Evolutionary conservation across 2,888 invertebrate species (phyloP).

Genomic region (Pecten maximus): DNA sequence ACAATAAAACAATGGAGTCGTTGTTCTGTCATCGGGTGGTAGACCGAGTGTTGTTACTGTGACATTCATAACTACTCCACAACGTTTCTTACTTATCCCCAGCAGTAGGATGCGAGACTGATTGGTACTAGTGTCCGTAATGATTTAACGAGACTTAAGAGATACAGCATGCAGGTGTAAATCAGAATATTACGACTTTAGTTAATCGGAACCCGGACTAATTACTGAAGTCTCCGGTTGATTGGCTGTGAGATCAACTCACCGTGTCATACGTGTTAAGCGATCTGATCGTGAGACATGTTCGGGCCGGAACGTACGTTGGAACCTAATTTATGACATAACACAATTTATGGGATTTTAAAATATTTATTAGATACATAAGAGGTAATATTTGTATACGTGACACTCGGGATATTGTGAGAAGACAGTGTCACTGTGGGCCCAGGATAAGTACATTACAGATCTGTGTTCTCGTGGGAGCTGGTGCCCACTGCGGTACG

Average conservation of each 20-base stretch:
- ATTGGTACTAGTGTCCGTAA: not conserved
- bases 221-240: not conserved
- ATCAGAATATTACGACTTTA: not conserved
- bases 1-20: constrained; percentile 7
- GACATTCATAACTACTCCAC: not conserved
- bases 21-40: not conserved
- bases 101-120: not conserved
- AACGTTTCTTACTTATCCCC: not conserved
- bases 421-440: not conserved
- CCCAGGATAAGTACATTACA: not conserved
- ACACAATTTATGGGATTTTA: not conserved
- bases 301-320: not conserved
- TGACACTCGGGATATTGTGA: not conserved
- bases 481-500: not conserved
- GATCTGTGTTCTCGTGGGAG: not conserved
- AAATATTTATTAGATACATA: not conserved
- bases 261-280: not conserved
- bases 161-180: not conserved
- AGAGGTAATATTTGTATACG: not conserved
- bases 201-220: not conserved
- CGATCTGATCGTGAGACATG: not conserved
- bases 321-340: not conserved
- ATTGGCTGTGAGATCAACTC: not conserved
- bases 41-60: not conserved
- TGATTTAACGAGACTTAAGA: not conserved